Conservation (phyloP, 1,140 invertebrate species). For the Tetragnatha versicolor region DNA sequence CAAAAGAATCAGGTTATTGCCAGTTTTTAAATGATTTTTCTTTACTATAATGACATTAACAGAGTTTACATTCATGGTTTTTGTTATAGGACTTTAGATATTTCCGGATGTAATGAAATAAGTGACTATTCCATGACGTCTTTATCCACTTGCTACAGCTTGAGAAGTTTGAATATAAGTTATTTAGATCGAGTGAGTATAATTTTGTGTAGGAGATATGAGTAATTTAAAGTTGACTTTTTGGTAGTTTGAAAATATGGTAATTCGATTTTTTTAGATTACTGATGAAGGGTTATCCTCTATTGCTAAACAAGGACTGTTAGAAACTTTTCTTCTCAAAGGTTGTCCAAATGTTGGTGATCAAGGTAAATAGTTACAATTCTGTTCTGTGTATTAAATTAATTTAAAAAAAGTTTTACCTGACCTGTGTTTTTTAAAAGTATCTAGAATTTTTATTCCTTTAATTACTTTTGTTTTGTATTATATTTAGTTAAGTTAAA, state of each 20-base stretch:
- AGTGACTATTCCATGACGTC: slow-evolving; percentile 56
- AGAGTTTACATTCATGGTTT: background rate
- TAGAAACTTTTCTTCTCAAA: slow-evolving; percentile 42
- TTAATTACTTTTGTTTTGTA: background rate
- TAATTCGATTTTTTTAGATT: slow-evolving; percentile 24
- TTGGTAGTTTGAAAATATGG: background rate
- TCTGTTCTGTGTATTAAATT: too few relatives aligned
- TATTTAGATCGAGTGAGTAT: slow-evolving; percentile 52
- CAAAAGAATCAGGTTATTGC: slow-evolving; percentile 49
- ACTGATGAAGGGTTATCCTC: slow-evolving; percentile 56
- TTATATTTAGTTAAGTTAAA: background rate
- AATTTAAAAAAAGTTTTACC: too few relatives aligned
- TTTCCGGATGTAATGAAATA: slow-evolving; percentile 51
- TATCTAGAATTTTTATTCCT: too few relatives aligned
- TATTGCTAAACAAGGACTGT: slow-evolving; percentile 47
- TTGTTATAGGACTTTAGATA: slow-evolving; percentile 39
- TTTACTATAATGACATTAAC: background rate
- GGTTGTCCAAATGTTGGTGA: slow-evolving; percentile 56
- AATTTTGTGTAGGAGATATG: background rate
- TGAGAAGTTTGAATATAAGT: slow-evolving; percentile 48
- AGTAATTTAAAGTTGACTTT: background rate
- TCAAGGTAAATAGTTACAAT: too few relatives aligned
- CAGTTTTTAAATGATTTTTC: background rate
- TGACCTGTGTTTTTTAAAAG: too few relatives aligned
- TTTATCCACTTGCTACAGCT: slow-evolving; percentile 41